Evolutionary conservation across 2,113 vertebrate genomes (phyloP).

Genomic region (Pomatostomus ruficeps): DNA sequence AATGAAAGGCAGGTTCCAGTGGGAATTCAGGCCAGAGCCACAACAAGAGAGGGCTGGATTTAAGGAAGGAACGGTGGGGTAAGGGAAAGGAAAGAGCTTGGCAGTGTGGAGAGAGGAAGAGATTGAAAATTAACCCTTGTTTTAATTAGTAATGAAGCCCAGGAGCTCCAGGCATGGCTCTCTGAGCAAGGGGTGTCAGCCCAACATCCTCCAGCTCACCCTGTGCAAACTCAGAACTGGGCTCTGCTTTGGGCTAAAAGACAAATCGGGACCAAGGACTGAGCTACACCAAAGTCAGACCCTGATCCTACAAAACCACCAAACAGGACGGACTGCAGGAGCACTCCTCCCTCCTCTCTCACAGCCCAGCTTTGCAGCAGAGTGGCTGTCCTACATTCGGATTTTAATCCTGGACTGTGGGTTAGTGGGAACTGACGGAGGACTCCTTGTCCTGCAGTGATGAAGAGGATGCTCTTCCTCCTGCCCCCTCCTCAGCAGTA

Average conservation of each 20-base stretch:
- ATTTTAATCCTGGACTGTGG: not conserved
- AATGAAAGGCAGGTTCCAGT: not conserved
- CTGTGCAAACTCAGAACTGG: not conserved
- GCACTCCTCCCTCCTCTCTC: not conserved
- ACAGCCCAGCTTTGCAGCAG: not conserved
- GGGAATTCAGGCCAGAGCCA: not conserved
- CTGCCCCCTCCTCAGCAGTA: not conserved
- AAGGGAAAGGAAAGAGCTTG: not conserved
- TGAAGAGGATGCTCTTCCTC: not conserved
- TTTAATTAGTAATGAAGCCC: not conserved
- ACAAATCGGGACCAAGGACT: not conserved
- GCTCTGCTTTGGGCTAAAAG: not conserved
- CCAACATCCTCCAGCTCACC: not conserved
- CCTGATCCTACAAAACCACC: not conserved
- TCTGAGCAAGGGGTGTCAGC: not conserved
- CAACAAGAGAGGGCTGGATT: not conserved
- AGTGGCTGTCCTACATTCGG: fast-evolving
- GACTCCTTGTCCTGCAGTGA: not conserved
- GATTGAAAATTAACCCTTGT: not conserved
- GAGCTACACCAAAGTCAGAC: not conserved
- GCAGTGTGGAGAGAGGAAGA: not conserved
- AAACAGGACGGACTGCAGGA: not conserved
- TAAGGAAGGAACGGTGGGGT: not conserved
- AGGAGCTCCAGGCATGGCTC: not conserved
- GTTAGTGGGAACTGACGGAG: not conserved